Percentiles rank a stretch among this genome's conserved stretches.
These are phyloP conservation scores for Neria commutata DNA, from an alignment of 2,888 invertebrate species.

Conservation along the genomic window DNA sequence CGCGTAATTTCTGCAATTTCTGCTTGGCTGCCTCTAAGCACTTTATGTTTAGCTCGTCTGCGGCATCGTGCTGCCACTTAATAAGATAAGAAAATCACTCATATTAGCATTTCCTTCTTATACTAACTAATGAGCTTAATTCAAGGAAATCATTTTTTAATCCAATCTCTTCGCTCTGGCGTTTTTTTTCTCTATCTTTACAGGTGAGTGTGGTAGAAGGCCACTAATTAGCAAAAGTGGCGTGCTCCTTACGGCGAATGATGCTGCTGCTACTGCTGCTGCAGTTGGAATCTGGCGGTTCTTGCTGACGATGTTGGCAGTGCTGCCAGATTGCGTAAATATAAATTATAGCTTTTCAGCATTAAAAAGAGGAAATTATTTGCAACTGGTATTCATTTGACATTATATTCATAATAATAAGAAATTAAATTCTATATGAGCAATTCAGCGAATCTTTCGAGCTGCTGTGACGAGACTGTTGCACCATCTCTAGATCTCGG, in stretches of 20 bases:
- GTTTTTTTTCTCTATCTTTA: constrained; percentile 9
- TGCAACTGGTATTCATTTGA: no score
- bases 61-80: neutral
- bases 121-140: constrained; percentile 26
- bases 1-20: no score
- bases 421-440: no score
- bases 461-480: no score
- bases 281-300: neutral
- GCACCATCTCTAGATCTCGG: no score
- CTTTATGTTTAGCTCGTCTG: no score
- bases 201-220: constrained; percentile 19
- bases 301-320: no score
- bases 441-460: no score
- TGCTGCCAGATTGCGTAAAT: neutral
- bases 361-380: no score
- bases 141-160: constrained; percentile 3
- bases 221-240: constrained; percentile 24
- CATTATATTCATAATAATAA: neutral
- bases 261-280: neutral
- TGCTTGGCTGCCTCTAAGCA: no score
- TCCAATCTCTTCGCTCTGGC: constrained; percentile 6
- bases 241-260: neutral
- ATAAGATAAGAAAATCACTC: constrained; percentile 1
- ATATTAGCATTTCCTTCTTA: constrained; percentile 1
- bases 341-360: no score